Percentiles rank a stretch among this genome's conserved stretches.
Conservation (phyloP, 2,113 vertebrate genomes). For the Bufo gargarizans region DNA sequence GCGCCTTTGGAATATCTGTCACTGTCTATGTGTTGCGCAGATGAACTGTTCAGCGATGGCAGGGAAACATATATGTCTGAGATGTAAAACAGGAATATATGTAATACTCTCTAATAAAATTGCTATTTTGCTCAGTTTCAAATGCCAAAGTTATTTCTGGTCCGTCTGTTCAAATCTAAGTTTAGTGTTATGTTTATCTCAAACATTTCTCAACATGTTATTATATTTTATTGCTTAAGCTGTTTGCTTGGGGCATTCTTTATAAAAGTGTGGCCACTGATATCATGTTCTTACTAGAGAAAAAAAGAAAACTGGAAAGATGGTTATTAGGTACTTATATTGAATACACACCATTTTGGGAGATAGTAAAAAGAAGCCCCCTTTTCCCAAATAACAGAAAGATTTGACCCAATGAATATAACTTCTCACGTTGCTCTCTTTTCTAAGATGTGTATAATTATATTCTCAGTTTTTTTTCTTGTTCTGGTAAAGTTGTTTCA, state of each 20-base stretch:
- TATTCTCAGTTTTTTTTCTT: too few species aligned
- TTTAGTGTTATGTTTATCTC: slow-evolving; percentile 1
- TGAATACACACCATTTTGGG: not conserved
- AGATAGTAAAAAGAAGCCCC: not conserved
- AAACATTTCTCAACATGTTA: not conserved
- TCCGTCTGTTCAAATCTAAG: not conserved
- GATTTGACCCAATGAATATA: not conserved
- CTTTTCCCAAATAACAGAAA: not conserved
- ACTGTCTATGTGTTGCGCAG: not conserved
- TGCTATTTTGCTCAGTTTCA: not conserved
- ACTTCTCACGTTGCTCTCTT: not conserved
- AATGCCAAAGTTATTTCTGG: slow-evolving; percentile 4
- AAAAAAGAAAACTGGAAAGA: not conserved
- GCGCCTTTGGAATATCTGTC: slow-evolving; percentile 10
- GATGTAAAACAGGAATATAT: not conserved
- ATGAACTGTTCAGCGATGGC: not conserved
- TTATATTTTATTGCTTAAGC: not conserved
- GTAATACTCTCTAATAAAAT: not conserved
- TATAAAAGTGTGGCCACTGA: not conserved
- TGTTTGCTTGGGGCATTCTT: not conserved
- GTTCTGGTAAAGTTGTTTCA: too few species aligned
- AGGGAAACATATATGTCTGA: slow-evolving; percentile 11
- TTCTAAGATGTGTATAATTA: not conserved
- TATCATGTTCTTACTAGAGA: not conserved
- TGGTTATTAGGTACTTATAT: not conserved